Evolutionary conservation across 2,113 vertebrate genomes (phyloP).

Genomic region (Carassius auratus): DNA sequence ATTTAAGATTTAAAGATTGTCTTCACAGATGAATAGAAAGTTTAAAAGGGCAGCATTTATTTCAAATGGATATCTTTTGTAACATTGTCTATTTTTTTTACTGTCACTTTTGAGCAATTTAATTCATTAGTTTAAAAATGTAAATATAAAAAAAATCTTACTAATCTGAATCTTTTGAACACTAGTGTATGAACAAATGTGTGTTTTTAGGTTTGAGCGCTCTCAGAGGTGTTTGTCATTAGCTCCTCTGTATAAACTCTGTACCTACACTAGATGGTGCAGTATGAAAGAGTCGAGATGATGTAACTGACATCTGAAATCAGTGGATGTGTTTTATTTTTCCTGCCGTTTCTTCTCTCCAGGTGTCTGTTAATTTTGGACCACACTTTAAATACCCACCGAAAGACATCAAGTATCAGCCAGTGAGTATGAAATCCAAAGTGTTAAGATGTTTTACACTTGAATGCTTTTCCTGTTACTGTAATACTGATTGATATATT

Average conservation of each 20-base stretch:
- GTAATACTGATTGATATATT: background rate
- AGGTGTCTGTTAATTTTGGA: constrained; percentile 98
- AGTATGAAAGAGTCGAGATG: too few relatives aligned
- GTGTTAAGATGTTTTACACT: too few relatives aligned
- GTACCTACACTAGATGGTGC: constrained; percentile 5
- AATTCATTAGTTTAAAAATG: too few relatives aligned
- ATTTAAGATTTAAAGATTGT: too few relatives aligned
- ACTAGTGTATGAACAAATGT: background rate
- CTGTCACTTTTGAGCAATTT: background rate
- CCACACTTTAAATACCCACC: constrained; percentile 93
- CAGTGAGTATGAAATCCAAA: constrained; percentile 78
- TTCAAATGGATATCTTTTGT: background rate
- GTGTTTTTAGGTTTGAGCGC: background rate
- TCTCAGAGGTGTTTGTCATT: background rate
- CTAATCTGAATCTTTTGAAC: too few relatives aligned
- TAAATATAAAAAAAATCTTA: too few relatives aligned
- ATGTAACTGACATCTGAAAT: too few relatives aligned
- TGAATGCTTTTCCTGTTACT: background rate
- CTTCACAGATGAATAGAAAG: background rate
- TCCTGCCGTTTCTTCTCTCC: constrained; percentile 4
- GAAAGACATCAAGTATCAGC: constrained; percentile 86
- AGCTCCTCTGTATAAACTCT: background rate
- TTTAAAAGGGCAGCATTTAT: background rate
- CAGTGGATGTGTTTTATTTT: background rate
- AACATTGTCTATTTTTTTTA: background rate